Percentiles rank a stretch among this genome's conserved stretches.
Conservation (phyloP, 2,797 vertebrate species). For the Anolis apletophallus region DNA sequence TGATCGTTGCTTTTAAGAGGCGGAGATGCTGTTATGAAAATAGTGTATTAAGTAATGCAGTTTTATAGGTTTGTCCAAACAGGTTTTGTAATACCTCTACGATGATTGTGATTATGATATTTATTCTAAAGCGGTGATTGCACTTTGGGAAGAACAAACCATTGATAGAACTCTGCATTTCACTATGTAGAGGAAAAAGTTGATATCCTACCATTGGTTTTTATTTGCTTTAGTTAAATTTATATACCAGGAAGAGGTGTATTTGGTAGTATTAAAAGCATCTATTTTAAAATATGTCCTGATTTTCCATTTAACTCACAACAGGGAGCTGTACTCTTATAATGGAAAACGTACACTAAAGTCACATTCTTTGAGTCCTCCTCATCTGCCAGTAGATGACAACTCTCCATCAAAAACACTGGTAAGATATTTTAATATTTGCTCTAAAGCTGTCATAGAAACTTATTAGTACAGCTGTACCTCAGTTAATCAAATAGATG, state of each 20-base stretch:
- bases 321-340: constrained; percentile 73
- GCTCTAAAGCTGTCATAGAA: neutral
- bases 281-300: constrained; percentile 43
- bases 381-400: constrained; percentile 71
- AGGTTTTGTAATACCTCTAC: constrained; percentile 40
- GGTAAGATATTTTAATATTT: constrained; percentile 79
- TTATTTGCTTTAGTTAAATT: neutral
- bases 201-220: neutral
- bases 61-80: constrained; percentile 13
- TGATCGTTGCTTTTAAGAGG: neutral
- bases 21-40: neutral
- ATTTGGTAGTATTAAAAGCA: neutral
- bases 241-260: neutral
- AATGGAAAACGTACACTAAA: constrained; percentile 66
- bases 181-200: neutral
- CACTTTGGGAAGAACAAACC: neutral
- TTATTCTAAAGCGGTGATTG: neutral
- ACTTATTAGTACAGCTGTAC: no score
- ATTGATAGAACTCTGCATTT: neutral
- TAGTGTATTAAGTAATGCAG: neutral
- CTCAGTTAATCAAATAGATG: no score
- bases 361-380: constrained; percentile 73
- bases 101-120: neutral
- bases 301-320: constrained; percentile 45
- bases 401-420: constrained; percentile 57